Base-by-base conservation (phyloP, 2,888 invertebrate genomes). In the Sialis fuliginosa region DNA sequence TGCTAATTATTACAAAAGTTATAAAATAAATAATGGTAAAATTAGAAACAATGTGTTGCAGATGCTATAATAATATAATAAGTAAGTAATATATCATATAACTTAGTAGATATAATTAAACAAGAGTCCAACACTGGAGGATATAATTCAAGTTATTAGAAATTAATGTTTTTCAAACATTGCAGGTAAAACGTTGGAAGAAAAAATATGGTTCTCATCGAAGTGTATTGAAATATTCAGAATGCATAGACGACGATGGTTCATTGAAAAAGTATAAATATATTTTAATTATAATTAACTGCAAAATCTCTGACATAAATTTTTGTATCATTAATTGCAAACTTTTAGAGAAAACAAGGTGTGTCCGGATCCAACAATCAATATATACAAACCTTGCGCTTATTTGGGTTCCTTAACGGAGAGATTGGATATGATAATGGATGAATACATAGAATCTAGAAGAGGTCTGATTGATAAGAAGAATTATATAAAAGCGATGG, bases 361-460 rank as follows among this genome's bases (percentile, higher is more conserved):
- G 31, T 79, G 81, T 58, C 86, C 87, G 0, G 88, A 90, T 60
- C 89, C 95, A 0, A 62, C 85, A 1, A 69, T 73, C 10, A 73
- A 83, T 4, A 66, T 71, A 42, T 79, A 74, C 57, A 76, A 81
- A 12, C 83, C 90, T 1, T 81, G 86, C 59, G 69, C 73, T 46
- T 75, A 82, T 57, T 84, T 88, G 54, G 92, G 93, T 6, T 79
- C 85, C 0, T 70, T 96, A 5, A 84, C 84, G 6, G 97, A 98
- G 65, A 77, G 76, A 40, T 62, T 95, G 45, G 79, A 87, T 50
- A 62, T 66, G 8, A 57, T 89, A 6, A 71, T 90, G 40, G 69
- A 75, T 2, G 66, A 67, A 31, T 84, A 80, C 59, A 58, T 74
- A 32, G 65, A 69, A 46, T 65, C 66, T 33, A 62, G 72, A 46